Evolutionary conservation across 2,113 vertebrate genomes (phyloP), one percentile per base, ranked within the genome.

Genomic region (Brachirus orientalis): DNA sequence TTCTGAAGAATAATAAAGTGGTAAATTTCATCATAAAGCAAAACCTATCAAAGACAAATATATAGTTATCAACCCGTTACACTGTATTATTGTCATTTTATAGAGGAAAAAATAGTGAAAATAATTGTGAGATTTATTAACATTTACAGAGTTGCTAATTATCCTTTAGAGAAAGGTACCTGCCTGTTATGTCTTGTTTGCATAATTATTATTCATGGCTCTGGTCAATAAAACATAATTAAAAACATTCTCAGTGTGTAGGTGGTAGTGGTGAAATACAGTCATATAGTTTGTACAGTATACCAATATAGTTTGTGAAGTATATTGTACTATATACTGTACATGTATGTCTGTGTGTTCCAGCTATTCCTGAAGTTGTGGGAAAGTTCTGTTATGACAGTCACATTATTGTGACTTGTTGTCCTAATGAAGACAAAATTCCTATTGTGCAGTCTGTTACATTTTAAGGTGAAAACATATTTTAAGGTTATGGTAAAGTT

Each of bases 281-380:
- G 41, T 46, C 56, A 10, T 1, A 61, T 22, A n/a, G 22, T 55
- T 58, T 18, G n/a, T 83, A 59, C 78, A 79, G 58, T 50, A 48
- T 28, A 54, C n/a, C n/a, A 14, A 50, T 46, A 54, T 22, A n/a
- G 22, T 55, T 58, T 18, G n/a, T 83, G 55, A 80, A 79, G 58
- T 50, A 48, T 28, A 28, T 83, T 72, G 70, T 57, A 56, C 67
- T 83, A 45, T 57, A 41, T 16, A 1, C 9, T 9, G 17, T 58
- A 35, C 3, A 50, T 18, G n/a, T 67, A 67, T 56, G 55, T 72
- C 33, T 75, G 18, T 66, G 75, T 65, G 19, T 72, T 16, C 33
- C 50, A 44, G 33, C 6, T 6, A 7, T 40, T 28, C 28, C 43
- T n/a, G 40, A 16, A n/a, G 7, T 33, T 35, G 50, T 16, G 14